phyloP scores from a whole-genome alignment of 2,888 invertebrate genomes.

The Chaetogeoica ovagalla region DNA sequence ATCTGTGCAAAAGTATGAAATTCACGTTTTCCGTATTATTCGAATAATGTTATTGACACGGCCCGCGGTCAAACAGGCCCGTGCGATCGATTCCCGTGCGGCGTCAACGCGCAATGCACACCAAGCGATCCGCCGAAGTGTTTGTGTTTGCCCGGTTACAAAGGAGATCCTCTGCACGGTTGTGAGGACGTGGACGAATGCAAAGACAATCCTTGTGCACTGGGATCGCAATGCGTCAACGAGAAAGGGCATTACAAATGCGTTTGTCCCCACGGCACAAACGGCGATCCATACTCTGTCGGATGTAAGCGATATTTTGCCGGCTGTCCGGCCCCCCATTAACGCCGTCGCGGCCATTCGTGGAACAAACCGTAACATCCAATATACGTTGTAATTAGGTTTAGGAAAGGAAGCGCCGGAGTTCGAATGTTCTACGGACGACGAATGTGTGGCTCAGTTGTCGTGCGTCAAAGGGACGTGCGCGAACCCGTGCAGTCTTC shows the following conservation, averaged over 20 bases:
- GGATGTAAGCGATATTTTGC: slow-evolving; percentile 67
- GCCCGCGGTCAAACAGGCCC: slow-evolving; percentile 64
- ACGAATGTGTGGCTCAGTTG: slow-evolving; percentile 79
- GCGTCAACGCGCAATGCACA: slow-evolving; percentile 86
- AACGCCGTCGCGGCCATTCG: background rate
- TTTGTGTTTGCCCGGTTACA: slow-evolving; percentile 83
- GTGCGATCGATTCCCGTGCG: slow-evolving; percentile 86
- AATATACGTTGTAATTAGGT: slow-evolving; percentile 55
- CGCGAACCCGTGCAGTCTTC: slow-evolving; percentile 76
- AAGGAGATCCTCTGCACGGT: slow-evolving; percentile 82
- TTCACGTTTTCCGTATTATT: background rate
- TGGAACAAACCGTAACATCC: background rate
- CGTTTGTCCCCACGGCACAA: slow-evolving; percentile 79
- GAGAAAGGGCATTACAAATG: slow-evolving; percentile 84
- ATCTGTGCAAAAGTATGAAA: slow-evolving; percentile 77
- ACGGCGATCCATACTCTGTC: slow-evolving; percentile 81
- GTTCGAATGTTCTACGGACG: slow-evolving; percentile 71
- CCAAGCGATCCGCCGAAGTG: slow-evolving; percentile 87
- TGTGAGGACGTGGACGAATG: slow-evolving; percentile 88
- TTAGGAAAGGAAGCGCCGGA: slow-evolving; percentile 65
- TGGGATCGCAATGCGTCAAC: slow-evolving; percentile 86
- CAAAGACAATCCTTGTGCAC: slow-evolving; percentile 78
- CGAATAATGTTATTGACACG: background rate
- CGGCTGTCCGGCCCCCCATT: background rate
- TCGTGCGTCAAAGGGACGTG: slow-evolving; percentile 79